Evolutionary conservation across 1,140 invertebrate species (phyloP), one percentile per base, ranked within the genome.

Genomic region (Saccostrea glomerata): DNA sequence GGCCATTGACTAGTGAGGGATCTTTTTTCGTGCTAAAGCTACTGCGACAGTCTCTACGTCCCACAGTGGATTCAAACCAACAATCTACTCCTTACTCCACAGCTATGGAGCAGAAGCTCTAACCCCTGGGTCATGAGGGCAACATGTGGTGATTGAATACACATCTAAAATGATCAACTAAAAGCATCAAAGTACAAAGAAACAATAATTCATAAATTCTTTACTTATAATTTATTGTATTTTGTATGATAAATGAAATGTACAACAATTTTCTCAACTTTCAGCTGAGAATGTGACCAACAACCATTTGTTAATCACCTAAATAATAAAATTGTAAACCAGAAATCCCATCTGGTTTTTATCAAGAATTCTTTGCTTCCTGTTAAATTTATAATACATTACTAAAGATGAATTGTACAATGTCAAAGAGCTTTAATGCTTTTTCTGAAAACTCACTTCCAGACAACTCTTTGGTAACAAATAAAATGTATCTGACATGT

Each of bases 211-310:
- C 15, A 17, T n/a, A 77, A 77, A 36, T 15, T 77, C 25, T 77
- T 77, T 30, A n/a, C 20, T 66, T 17, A n/a, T 23, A 73, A 73
- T 77, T 77, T 77, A 77, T 77, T 77, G n/a, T 63, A 77, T 77
- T 77, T 77, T 77, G 23, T 25, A 77, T 77, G 70, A 77, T 36
- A 77, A 77, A 36, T 11, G 70, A 36, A 36, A 77, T 30, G 25
- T 77, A 77, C 70, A 77, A 77, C 25, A 25, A 36, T 5, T 15
- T 77, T 23, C 13, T 77, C 25, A 25, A 30, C 30, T 25, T 25
- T 36, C 23, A 30, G 30, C 23, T 30, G 25, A 47, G 20, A 63
- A 63, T 63, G 58, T n/a, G n/a, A 63, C 58, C 6, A 63, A 6
- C 58, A 63, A 20, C 58, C 58, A 60, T 20, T 9, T 63, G 58